A percentile compares a stretch with the other conserved stretches of the same genome.
Conservation (phyloP, 92 coral and sea anemone species). For the Actinostola sp. region DNA sequence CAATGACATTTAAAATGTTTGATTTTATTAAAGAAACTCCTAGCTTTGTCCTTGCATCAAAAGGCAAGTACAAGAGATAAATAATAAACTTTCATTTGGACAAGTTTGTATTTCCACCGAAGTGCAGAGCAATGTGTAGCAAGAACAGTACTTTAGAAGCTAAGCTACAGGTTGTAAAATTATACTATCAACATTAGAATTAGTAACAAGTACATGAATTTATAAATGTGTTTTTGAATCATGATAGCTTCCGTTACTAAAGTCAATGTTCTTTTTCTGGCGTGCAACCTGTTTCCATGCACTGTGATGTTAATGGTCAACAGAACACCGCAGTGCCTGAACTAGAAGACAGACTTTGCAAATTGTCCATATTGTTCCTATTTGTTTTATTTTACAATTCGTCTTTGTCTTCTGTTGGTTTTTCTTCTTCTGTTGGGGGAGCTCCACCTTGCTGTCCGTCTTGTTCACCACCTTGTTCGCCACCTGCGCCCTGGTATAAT, state of each 20-base stretch:
- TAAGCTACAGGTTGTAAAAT: background rate
- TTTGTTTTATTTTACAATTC: conserved; percentile 69
- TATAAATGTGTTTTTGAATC: conserved; percentile 12
- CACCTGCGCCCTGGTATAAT: conserved; percentile 97
- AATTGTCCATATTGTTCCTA: conserved; percentile 34
- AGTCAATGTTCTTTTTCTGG: conserved; percentile 17
- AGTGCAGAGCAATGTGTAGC: conserved; percentile 1
- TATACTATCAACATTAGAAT: background rate
- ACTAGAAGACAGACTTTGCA: conserved; percentile 3
- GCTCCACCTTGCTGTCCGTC: conserved; percentile 44
- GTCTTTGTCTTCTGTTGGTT: conserved; percentile 95
- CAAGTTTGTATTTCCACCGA: conserved; percentile 9
- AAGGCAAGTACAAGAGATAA: conserved; percentile 30
- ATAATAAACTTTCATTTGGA: conserved; percentile 27
- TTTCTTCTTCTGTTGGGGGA: conserved; percentile 88
- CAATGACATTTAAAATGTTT: background rate
- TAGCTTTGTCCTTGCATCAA: conserved; percentile 23
- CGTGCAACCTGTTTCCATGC: conserved; percentile 10
- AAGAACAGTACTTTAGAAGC: conserved; percentile 13
- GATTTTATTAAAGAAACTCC: conserved; percentile 48
- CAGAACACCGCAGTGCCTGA: conserved; percentile 30
- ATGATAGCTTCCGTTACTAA: background rate
- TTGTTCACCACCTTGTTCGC: conserved; percentile 60
- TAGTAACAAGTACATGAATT: conserved; percentile 6
- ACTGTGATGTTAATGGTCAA: conserved; percentile 14